Conservation (phyloP, 2,888 invertebrate species). For the Colletes collaris region DNA sequence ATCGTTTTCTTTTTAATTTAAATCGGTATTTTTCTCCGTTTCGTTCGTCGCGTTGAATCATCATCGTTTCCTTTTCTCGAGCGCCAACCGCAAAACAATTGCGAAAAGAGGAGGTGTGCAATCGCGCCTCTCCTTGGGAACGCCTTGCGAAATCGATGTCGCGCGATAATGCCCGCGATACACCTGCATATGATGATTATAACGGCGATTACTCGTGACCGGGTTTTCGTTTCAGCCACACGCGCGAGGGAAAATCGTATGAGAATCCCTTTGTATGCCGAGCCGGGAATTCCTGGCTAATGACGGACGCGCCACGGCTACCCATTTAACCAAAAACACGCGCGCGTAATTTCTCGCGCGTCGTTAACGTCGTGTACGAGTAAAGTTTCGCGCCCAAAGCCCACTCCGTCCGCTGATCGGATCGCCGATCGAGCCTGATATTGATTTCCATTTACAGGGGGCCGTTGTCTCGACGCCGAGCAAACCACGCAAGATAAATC, state of each 20-base stretch:
- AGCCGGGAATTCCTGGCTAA: slow-evolving; percentile 39
- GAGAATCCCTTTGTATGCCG: slow-evolving; percentile 52
- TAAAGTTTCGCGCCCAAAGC: neutral
- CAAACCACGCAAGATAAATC: slow-evolving; percentile 60
- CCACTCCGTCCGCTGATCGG: neutral
- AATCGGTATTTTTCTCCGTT: slow-evolving; percentile 6
- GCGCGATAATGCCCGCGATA: slow-evolving; percentile 77
- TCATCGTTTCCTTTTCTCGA: slow-evolving; percentile 59
- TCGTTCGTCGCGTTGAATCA: slow-evolving; percentile 50
- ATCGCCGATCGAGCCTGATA: slow-evolving; percentile 48
- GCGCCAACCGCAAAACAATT: slow-evolving; percentile 51
- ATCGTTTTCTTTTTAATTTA: neutral
- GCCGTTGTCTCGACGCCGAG: slow-evolving; percentile 51
- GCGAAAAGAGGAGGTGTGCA: slow-evolving; percentile 55
- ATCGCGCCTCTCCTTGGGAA: slow-evolving; percentile 76
- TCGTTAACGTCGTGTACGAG: neutral
- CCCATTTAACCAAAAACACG: slow-evolving; percentile 18
- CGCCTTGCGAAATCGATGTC: slow-evolving; percentile 79
- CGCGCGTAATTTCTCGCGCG: neutral
- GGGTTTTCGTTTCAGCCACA: slow-evolving; percentile 68
- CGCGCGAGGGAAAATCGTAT: slow-evolving; percentile 63
- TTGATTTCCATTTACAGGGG: slow-evolving; percentile 62
- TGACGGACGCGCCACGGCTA: slow-evolving; percentile 23
- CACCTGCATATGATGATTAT: slow-evolving; percentile 69
- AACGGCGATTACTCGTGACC: slow-evolving; percentile 73